Evolutionary conservation across 1,140 invertebrate species (phyloP).

Genomic region (Leguminivora glycinivorella): DNA sequence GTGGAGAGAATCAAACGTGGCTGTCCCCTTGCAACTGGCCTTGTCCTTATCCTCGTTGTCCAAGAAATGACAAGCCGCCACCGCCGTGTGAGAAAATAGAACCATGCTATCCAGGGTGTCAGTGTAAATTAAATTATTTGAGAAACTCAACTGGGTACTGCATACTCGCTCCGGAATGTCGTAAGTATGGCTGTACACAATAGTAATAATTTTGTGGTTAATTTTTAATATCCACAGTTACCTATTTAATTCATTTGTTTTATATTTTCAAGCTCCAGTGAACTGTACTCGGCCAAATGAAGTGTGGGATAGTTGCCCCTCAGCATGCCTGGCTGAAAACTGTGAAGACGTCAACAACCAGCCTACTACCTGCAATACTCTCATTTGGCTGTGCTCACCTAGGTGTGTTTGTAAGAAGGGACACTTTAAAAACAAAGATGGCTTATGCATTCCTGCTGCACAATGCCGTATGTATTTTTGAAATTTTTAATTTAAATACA

Average conservation of each 20-base stretch:
- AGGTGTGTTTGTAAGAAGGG: slow-evolving; percentile 28
- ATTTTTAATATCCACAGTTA: background rate
- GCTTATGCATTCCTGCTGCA: slow-evolving; percentile 3
- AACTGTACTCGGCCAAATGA: slow-evolving; percentile 15
- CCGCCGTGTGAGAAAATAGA: background rate
- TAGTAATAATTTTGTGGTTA: too few species aligned
- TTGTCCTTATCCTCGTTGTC: background rate
- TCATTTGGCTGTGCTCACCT: slow-evolving; percentile 13
- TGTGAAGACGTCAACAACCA: slow-evolving; percentile 17
- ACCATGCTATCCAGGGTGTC: slow-evolving; percentile 21
- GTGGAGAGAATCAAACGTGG: background rate
- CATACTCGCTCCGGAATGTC: slow-evolving; percentile 4
- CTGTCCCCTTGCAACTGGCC: background rate
- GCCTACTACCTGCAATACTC: slow-evolving; percentile 4
- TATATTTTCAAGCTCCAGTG: slow-evolving; percentile 10
- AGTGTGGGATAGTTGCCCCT: slow-evolving; percentile 16
- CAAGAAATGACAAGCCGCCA: slow-evolving; percentile 4
- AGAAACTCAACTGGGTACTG: background rate
- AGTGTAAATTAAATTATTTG: slow-evolving; percentile 11
- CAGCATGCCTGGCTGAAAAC: slow-evolving; percentile 17
- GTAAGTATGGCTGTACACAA: too few species aligned
- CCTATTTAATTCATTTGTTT: background rate
- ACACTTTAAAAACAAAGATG: slow-evolving; percentile 18
- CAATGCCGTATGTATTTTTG: slow-evolving; percentile 8
- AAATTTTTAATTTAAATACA: background rate